Base-by-base conservation (phyloP, 1,140 invertebrate genomes). In the Papilio xuthus region DNA sequence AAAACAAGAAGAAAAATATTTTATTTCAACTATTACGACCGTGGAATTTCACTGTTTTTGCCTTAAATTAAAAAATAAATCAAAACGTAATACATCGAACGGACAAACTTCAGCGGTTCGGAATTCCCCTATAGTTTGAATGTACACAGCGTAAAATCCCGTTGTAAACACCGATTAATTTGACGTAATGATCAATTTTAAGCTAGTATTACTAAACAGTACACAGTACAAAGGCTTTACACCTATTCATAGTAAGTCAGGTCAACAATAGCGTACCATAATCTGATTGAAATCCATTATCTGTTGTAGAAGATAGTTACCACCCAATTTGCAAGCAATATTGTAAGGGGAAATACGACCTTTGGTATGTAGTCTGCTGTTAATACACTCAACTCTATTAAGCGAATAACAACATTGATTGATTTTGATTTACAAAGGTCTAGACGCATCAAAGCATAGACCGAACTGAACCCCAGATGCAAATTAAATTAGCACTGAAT, bases 361-460 rank as follows among this genome's bases (percentile, higher is more conserved):
- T 67, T 32, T 18, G 4, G 26, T 28, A 3, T 32, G 26, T 3
- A 28, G 26, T 67, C 26, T 15, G 60, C 12, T 67, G 60, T 15
- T 67, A 60, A 60, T 60, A 9, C 23, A 60, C 23, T 60, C 56
- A 60, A 60, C 56, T 60, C 56, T 60, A 60, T 60, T 60, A 60
- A 60, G 23, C 56, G 20, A 60, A 10, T 28, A 60, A 60, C 56
- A 60, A 60, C 53, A 23, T 9, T 63, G 60, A 63, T 28, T 63
- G 60, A 63, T 63, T 63, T 28, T 63, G 26, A 63, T 63, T 15
- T 28, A 15, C 26, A 67, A 63, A 63, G 23, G 23, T 63, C 23
- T 28, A 63, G 60, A 67, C 26, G 4, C 60, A 32, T 67, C 26
- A 67, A 67, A 67, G 60, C 60, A 26, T 28, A 10, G 1, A 26